Conservation (phyloP, 37 sponge, comb jelly and placozoan genomes). For the Spongia lamella region DNA sequence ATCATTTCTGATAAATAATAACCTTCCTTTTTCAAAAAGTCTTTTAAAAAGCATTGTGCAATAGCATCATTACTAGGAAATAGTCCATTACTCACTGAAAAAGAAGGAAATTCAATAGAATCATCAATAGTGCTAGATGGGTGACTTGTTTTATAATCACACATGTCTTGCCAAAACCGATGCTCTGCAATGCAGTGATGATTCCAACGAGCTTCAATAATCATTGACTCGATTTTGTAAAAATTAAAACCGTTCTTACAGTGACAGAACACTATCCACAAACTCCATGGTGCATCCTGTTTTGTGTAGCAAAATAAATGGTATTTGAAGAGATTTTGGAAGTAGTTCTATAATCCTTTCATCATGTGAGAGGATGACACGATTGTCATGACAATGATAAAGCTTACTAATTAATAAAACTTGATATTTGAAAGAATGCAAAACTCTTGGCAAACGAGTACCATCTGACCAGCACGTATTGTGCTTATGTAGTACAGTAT, state of each 20-base stretch:
- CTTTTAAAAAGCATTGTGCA: conserved; percentile 12
- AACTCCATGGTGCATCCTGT: conserved; percentile 13
- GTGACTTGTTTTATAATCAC: not conserved
- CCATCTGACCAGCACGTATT: too few species aligned
- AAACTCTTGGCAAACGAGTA: conserved; percentile 1
- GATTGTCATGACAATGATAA: conserved; percentile 22
- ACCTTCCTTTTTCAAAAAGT: conserved; percentile 7
- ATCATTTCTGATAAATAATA: conserved; percentile 11
- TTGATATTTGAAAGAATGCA: conserved; percentile 21
- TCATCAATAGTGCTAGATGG: not conserved
- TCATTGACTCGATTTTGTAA: conserved; percentile 19
- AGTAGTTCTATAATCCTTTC: not conserved
- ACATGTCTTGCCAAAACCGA: conserved; percentile 3
- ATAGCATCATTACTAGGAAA: conserved; percentile 13
- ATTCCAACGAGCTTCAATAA: conserved; percentile 4
- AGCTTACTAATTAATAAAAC: conserved; percentile 16
- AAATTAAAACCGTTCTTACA: conserved; percentile 15
- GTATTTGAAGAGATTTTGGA: not conserved
- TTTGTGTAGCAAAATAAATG: conserved; percentile 5
- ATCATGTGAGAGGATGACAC: conserved; percentile 18
- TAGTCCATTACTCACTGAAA: too few species aligned
- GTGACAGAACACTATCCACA: not conserved
- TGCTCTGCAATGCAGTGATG: too few species aligned
- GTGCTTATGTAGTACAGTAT: too few species aligned
- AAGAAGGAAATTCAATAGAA: too few species aligned